phyloP scores from a whole-genome alignment of 2,888 invertebrate genomes.

The Nebria salina region DNA sequence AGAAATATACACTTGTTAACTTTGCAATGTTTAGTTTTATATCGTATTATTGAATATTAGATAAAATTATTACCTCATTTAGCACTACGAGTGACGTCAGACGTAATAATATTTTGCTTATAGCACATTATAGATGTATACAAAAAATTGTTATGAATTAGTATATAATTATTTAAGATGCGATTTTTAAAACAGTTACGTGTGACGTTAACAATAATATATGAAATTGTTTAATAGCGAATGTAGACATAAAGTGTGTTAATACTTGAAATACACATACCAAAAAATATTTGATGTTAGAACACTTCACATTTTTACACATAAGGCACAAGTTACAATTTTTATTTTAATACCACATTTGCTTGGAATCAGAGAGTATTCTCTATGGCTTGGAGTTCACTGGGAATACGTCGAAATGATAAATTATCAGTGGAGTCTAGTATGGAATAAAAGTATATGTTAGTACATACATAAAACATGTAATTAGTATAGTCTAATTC shows the following conservation, averaged over 20 bases:
- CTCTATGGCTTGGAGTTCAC: constrained; percentile 44
- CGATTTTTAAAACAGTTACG: no score
- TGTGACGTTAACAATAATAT: no score
- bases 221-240: no score
- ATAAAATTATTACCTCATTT: neutral
- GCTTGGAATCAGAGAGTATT: constrained; percentile 30
- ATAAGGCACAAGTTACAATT: constrained; percentile 2
- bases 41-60: neutral
- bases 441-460: constrained; percentile 21
- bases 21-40: neutral
- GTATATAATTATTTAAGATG: no score
- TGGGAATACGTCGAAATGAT: constrained; percentile 43
- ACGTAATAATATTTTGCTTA: no score
- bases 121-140: no score
- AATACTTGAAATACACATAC: neutral
- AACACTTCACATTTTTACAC: constrained; percentile 9
- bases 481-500: neutral
- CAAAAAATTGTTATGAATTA: no score
- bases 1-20: neutral
- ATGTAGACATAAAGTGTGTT: neutral
- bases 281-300: neutral
- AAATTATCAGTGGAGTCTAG: constrained; percentile 42
- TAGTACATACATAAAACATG: constrained; percentile 2
- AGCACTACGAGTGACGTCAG: no score
- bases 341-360: constrained; percentile 5